Evolutionary conservation across 2,113 vertebrate genomes (phyloP), one percentile per base, ranked within the genome.

Genomic region (Nycticebus coucang): DNA sequence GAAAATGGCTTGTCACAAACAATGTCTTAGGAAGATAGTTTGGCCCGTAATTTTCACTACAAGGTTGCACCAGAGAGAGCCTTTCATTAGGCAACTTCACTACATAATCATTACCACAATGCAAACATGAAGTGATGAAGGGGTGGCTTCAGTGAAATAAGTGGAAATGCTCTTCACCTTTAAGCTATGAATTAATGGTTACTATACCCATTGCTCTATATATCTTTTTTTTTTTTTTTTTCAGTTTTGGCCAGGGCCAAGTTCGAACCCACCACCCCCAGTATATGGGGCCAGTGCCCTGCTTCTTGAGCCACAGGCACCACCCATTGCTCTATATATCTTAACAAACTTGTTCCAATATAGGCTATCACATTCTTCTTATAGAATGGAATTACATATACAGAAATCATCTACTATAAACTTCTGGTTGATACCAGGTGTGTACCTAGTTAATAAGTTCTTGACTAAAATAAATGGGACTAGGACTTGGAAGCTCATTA

Each of bases 321-420:
- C 10, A 10, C 45, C 45, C 45, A 50, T 50, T 50, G 45, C 45
- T 50, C 45, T 50, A 50, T 50, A 50, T 50, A 75, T 59, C 24
- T 87, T 92, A 72, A 45, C 37, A 72, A 59, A 95, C 64, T 68
- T 50, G 4, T 64, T 91, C 94, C 24, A 78, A 94, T 15, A 81
- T 66, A 69, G 19, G 5, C 21, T 91, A 26, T 66, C 41, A 75
- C 15, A 22, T 86, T 68, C 89, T 79, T 85, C 30, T 75, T 80
- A 72, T 28, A 37, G 4, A 87, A 87, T 30, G 9, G n/a, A 84
- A 84, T 91, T 85, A 66, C 11, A 57, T 68, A 6, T 75, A 59
- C 22, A 75, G 66, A 19, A 8, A 71, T 75, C 60, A 82, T 81
- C 88, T 96, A 81, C 18, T 85, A 17, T 85, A 93, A 90, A 41